phyloP scores from a whole-genome alignment of 2,888 invertebrate genomes.

The Conomelus anceps region DNA sequence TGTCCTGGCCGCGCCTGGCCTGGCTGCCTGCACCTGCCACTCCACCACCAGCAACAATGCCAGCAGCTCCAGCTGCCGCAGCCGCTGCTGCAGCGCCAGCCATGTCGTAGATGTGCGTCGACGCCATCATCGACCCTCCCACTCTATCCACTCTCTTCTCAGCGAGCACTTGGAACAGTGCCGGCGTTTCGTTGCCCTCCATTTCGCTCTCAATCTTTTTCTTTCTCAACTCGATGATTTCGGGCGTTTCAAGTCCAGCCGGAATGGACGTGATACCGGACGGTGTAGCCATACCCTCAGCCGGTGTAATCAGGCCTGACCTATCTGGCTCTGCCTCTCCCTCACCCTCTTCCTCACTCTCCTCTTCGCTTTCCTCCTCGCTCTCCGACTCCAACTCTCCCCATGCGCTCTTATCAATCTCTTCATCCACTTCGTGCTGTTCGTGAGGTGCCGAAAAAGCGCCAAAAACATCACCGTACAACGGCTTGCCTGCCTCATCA shows the following conservation, averaged over 20 bases:
- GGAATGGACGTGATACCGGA: constrained; percentile 86
- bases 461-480: constrained; percentile 99
- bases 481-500: constrained; percentile 93
- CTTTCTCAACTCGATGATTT: constrained; percentile 95
- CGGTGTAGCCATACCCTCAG: constrained; percentile 90
- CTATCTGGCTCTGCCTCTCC: constrained; percentile 59
- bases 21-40: constrained; percentile 34
- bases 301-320: constrained; percentile 85
- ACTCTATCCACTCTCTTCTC: constrained; percentile 89
- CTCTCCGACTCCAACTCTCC: constrained; percentile 93
- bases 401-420: constrained; percentile 91
- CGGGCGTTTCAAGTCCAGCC: constrained; percentile 95
- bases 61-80: constrained; percentile 8
- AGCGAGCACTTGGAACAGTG: constrained; percentile 53
- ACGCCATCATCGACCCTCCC: constrained; percentile 93
- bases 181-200: constrained; percentile 92
- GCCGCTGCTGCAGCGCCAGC: constrained; percentile 49
- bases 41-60: constrained; percentile 29
- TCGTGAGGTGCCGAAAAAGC: constrained; percentile 66
- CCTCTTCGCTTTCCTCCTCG: constrained; percentile 55
- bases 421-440: constrained; percentile 69
- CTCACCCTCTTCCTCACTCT: constrained; percentile 58
- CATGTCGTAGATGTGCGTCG: constrained; percentile 96
- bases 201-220: constrained; percentile 92
- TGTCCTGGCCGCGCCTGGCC: constrained; percentile 42